These are phyloP conservation scores for Apoda limacodes DNA, from an alignment of 2,888 invertebrate genomes.

Conservation along the genomic window DNA sequence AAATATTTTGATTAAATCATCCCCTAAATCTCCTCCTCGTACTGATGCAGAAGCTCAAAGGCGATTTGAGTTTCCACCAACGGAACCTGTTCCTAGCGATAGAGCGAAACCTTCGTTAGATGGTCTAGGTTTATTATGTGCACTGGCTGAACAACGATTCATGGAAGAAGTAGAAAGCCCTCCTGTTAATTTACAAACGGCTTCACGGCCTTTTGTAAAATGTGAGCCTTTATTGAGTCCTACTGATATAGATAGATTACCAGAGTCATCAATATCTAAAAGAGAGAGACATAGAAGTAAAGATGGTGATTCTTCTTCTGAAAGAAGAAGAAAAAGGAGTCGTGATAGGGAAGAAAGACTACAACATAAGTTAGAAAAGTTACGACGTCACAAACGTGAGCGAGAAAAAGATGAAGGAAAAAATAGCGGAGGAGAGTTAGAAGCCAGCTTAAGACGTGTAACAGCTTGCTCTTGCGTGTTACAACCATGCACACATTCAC, in stretches of 20 bases:
- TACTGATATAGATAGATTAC: conserved; percentile 30
- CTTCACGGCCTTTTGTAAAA: conserved; percentile 48
- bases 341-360: conserved; percentile 51
- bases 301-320: conserved; percentile 50
- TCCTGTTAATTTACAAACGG: conserved; percentile 24
- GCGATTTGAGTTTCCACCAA: conserved; percentile 47
- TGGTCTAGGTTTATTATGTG: conserved; percentile 82
- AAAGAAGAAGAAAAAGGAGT: conserved; percentile 47
- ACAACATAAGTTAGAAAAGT: conserved; percentile 55
- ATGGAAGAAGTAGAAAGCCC: conserved; percentile 76
- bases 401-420: conserved; percentile 39
- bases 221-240: conserved; percentile 48
- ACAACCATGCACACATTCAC: conserved; percentile 36
- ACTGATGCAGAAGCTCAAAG: conserved; percentile 45
- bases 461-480: conserved; percentile 49
- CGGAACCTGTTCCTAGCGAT: conserved; percentile 33
- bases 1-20: conserved; percentile 58
- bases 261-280: conserved; percentile 30
- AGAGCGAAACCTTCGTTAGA: conserved; percentile 63
- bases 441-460: conserved; percentile 50
- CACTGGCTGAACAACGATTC: conserved; percentile 85
- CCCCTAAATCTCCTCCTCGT: conserved; percentile 51
- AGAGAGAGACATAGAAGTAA: conserved; percentile 50
- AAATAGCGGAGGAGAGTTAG: conserved; percentile 44
- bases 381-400: conserved; percentile 53